Percentiles rank a stretch among this genome's conserved stretches.
Evolutionary conservation across 2,888 invertebrate genomes (phyloP).

Genomic region (Tetanocera ferruginea): DNA sequence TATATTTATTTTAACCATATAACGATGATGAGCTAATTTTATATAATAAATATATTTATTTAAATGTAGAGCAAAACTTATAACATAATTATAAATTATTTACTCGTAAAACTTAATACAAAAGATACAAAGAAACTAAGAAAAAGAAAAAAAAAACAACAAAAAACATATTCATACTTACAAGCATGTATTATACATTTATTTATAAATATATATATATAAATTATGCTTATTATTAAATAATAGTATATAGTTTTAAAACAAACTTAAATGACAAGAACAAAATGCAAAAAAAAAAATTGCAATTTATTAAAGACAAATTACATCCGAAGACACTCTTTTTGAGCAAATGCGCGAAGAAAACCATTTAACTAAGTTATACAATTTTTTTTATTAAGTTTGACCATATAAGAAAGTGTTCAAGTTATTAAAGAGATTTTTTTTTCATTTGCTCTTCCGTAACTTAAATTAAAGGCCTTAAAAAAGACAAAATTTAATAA

Average conservation of each 20-base stretch:
- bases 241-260: background rate
- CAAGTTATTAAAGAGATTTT: background rate
- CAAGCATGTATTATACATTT: constrained; percentile 17
- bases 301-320: constrained; percentile 25
- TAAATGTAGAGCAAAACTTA: constrained; percentile 18
- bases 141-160: constrained; percentile 30
- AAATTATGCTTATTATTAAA: constrained; percentile 1
- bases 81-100: constrained; percentile 40
- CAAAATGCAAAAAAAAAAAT: background rate
- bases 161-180: constrained; percentile 11
- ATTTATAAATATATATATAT: constrained; percentile 13
- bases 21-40: constrained; percentile 46
- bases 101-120: constrained; percentile 30
- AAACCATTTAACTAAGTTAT: background rate
- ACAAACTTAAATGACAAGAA: background rate
- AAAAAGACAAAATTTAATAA: too few species aligned
- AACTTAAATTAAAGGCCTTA: too few species aligned
- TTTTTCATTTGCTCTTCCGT: too few species aligned
- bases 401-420: constrained; percentile 5
- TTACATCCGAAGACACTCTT: constrained; percentile 7
- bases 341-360: background rate
- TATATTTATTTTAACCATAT: constrained; percentile 24
- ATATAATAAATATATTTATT: constrained; percentile 44
- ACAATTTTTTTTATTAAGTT: constrained; percentile 11
- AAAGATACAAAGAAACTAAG: constrained; percentile 35